A percentile compares a stretch with the other conserved stretches of the same genome.
phyloP scores from a whole-genome alignment of 2,888 invertebrate genomes.

The Cryptops parisi region DNA sequence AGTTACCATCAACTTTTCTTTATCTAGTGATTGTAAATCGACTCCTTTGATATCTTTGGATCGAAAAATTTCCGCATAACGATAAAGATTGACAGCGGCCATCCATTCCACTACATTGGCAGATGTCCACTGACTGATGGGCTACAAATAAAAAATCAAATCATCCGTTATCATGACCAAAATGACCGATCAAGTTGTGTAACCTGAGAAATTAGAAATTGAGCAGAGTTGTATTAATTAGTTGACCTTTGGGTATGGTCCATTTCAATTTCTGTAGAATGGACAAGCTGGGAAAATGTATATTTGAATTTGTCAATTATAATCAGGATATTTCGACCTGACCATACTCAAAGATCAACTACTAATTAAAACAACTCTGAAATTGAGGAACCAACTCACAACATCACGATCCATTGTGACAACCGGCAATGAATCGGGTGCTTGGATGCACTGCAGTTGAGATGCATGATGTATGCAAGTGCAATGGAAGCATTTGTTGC shows the following conservation, averaged over 20 bases:
- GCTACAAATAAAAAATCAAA: slow-evolving; percentile 37
- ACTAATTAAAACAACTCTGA: too few relatives aligned
- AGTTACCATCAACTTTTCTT: slow-evolving; percentile 50
- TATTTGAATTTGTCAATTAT: too few relatives aligned
- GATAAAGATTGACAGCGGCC: slow-evolving; percentile 54
- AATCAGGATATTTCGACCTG: too few relatives aligned
- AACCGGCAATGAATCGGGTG: slow-evolving; percentile 13
- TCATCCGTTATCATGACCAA: too few relatives aligned
- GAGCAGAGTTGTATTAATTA: too few relatives aligned
- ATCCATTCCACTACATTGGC: slow-evolving; percentile 59
- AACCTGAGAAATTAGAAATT: too few relatives aligned
- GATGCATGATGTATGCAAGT: slow-evolving; percentile 36
- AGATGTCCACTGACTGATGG: slow-evolving; percentile 52
- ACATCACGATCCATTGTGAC: slow-evolving; percentile 16
- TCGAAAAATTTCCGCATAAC: slow-evolving; percentile 54
- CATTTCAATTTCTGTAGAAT: too few relatives aligned
- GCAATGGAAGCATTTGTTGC: slow-evolving; percentile 48
- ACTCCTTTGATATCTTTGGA: slow-evolving; percentile 53
- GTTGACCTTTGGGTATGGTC: too few relatives aligned
- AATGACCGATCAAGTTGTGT: too few relatives aligned
- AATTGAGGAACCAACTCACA: slow-evolving; percentile 9
- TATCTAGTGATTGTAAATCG: slow-evolving; percentile 48
- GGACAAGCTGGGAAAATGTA: too few relatives aligned
- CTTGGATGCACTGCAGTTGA: slow-evolving; percentile 9
- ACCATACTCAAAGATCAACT: too few relatives aligned